These are phyloP conservation scores for Platynereis dumerilii DNA, from an alignment of 2,888 invertebrate genomes.

Conservation along the genomic window DNA sequence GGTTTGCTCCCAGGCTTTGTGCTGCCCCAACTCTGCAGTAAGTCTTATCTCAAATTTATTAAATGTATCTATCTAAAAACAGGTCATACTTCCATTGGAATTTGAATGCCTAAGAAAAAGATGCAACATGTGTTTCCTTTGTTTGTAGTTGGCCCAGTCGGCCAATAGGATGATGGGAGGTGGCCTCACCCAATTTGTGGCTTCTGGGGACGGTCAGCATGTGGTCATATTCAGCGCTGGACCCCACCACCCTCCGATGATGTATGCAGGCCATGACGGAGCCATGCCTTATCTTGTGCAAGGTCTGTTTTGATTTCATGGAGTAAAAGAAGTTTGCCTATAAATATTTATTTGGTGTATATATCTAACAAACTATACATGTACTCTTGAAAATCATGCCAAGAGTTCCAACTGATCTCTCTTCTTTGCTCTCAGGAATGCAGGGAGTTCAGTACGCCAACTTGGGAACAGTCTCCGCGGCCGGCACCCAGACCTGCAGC, in stretches of 20 bases:
- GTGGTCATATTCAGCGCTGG: slow-evolving; percentile 26
- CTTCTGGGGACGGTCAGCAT: slow-evolving; percentile 26
- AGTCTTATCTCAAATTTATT: neutral
- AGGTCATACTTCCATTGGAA: no score
- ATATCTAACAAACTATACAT: neutral
- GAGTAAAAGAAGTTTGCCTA: slow-evolving; percentile 1
- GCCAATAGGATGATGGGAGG: slow-evolving; percentile 24
- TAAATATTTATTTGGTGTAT: neutral
- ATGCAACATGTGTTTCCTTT: no score
- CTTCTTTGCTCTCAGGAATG: slow-evolving; percentile 3
- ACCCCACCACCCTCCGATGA: slow-evolving; percentile 17
- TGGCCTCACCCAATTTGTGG: slow-evolving; percentile 25
- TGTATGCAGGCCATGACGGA: slow-evolving; percentile 20
- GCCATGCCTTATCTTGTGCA: slow-evolving; percentile 24
- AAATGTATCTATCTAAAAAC: neutral
- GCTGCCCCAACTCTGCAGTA: slow-evolving; percentile 24
- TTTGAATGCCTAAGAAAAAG: no score
- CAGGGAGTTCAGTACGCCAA: slow-evolving; percentile 1
- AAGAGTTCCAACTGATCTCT: no score
- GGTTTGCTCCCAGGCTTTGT: slow-evolving; percentile 24
- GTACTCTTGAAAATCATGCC: neutral
- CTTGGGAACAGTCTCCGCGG: no score
- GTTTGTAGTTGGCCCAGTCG: slow-evolving; percentile 19
- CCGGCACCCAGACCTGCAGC: no score
- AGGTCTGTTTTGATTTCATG: neutral